Evolutionary conservation across 2,888 invertebrate species (phyloP), one percentile per base, ranked within the genome.

Genomic region (Slavum lentiscoides): DNA sequence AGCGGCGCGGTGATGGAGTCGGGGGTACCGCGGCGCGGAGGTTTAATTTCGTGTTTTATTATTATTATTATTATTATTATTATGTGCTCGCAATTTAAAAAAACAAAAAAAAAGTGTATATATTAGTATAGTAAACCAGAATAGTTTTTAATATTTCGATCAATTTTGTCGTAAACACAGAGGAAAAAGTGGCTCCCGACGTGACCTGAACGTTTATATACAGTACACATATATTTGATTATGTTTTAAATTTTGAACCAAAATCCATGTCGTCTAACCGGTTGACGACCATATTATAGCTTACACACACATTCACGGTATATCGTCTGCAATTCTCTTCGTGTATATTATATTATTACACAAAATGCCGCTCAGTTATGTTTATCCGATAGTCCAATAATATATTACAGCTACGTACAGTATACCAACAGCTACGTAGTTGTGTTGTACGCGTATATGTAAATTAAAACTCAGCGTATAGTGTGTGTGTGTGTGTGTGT

Each of bases 81-180:
- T 64, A 61, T 76, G 61, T 77, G 69, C 68, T 77, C 68, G 76
- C 76, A 69, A 77, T 77, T 77, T 62, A 69, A 77, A 76, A 68
- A 74, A 73, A 73, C 64, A 74, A 43, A 43, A 43, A 43, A 9
- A 7, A 43, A 43, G 9, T 43, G 64, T 66, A 69, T 37, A 49
- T 23, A 69, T 59, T 61, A 62, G 30, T 74, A 76, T 59, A 75
- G 53, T 61, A 74, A 74, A 74, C 74, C 64, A 66, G 64, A 74
- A 53, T 64, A 62, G n/a, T 68, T 61, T 69, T 61, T 69, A 69
- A 77, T 69, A 69, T 61, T 69, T 69, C 77, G 77, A 77, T 77
- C 77, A 53, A 69, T 77, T 77, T 77, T 53, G 68, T 69, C 69
- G 77, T 74, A 74, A 74, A 74, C 74, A 66, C 55, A 66, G 53